Percentiles rank a stretch among this genome's conserved stretches.
Conservation (phyloP, 2,797 vertebrate genomes). For the Champsocephalus gunnari region DNA sequence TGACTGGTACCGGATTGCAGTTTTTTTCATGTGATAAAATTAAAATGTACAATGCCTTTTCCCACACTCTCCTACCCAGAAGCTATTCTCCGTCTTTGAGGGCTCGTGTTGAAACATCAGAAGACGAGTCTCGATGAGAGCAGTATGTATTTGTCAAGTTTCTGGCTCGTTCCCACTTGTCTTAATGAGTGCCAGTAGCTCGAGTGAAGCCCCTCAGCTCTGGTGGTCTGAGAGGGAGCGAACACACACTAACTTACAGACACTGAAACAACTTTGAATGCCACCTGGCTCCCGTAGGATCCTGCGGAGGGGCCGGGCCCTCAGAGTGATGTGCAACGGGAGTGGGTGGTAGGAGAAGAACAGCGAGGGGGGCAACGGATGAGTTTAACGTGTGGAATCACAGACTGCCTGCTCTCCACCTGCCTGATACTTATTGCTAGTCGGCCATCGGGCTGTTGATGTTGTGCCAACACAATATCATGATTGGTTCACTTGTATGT, state of each 20-base stretch:
- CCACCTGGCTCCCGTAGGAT: conserved; percentile 66
- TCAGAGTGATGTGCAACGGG: conserved; percentile 13
- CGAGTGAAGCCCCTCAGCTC: conserved; percentile 52
- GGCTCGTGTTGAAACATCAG: conserved; percentile 18
- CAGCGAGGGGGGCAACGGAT: not conserved
- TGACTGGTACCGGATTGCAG: not conserved
- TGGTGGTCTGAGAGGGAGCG: conserved; percentile 54
- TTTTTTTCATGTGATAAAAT: not conserved
- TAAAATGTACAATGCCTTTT: not conserved
- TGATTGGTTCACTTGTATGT: conserved; percentile 49
- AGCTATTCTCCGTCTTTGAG: conserved; percentile 10
- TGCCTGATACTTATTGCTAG: conserved; percentile 66
- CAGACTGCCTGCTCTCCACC: conserved; percentile 55
- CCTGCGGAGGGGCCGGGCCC: conserved; percentile 25
- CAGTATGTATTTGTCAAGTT: conserved; percentile 23
- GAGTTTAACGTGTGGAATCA: conserved; percentile 29
- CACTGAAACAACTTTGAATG: conserved; percentile 41
- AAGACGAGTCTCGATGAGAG: conserved; percentile 19
- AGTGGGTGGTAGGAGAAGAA: conserved; percentile 14
- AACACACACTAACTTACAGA: conserved; percentile 46
- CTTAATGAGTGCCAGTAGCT: conserved; percentile 64
- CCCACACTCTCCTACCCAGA: conserved; percentile 6
- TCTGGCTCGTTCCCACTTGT: conserved; percentile 50
- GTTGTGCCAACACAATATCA: conserved; percentile 56
- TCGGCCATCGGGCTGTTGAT: conserved; percentile 62